Percentiles rank a stretch among this genome's conserved stretches.
Conservation (phyloP, 2,888 invertebrate genomes). For the Linyphia triangularis region DNA sequence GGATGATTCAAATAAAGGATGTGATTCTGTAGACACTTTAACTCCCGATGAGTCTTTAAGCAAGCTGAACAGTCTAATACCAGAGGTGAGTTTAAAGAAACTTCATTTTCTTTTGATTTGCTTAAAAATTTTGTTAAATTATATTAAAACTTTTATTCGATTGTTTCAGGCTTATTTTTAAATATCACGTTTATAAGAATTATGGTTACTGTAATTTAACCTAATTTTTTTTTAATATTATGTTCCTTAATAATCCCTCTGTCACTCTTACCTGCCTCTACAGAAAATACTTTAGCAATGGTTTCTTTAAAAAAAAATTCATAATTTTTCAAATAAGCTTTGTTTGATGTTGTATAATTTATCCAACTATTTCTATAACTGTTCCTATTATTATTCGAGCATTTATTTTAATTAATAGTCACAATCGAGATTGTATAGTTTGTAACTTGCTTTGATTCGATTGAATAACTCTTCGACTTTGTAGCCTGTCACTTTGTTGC, state of each 20-base stretch:
- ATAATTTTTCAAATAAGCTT: too few relatives aligned
- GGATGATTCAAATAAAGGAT: not conserved
- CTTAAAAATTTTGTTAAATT: not conserved
- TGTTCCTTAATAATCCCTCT: not conserved
- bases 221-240: not conserved
- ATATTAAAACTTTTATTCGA: not conserved
- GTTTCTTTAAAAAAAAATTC: too few relatives aligned
- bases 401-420: too few relatives aligned
- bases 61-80: conserved; percentile 49
- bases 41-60: conserved; percentile 14
- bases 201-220: not conserved
- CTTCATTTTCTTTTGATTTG: not conserved
- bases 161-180: not conserved
- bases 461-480: too few relatives aligned
- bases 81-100: conserved; percentile 56
- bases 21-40: not conserved
- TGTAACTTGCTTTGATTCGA: too few relatives aligned
- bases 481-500: too few relatives aligned
- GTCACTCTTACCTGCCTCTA: too few relatives aligned
- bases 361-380: too few relatives aligned
- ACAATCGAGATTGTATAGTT: too few relatives aligned
- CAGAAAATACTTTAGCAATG: too few relatives aligned
- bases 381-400: too few relatives aligned
- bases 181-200: not conserved
- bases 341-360: too few relatives aligned